Base-by-base conservation (phyloP, 2,888 invertebrate species). In the Tetragonisca angustula region DNA sequence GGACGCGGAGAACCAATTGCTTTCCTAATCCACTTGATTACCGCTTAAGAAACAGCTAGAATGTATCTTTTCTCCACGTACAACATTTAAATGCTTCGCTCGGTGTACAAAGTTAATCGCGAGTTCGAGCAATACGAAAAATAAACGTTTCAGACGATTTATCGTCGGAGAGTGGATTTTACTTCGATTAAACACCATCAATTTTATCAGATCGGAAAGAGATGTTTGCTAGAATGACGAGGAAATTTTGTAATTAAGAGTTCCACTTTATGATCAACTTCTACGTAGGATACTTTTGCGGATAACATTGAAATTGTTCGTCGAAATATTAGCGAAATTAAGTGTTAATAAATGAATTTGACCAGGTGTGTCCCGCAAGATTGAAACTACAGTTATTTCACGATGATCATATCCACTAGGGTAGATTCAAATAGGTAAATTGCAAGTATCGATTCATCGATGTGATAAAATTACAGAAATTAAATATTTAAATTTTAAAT, bases 1-100 rank as follows among this genome's bases (percentile, higher is more conserved):
- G 50, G 64, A 32, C 61, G 67, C 21, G 36, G 32, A n/a, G 54
- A 52, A 71, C 49, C 73, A 79, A 68, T 61, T 50, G 79, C 73
- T 73, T 43, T 32, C 54, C 71, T 64, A 77, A 77, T 77, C 77
- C 49, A 62, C 61, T 70, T 77, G 50, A 69, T 77, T 77, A 56
- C 64, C 49, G 64, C 36, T 69, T 21, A 79, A 43, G 52, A 19
- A 56, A 15, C 17, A 61, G 4, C 50, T 59, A 52, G 32, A 64
- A 49, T 56, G 64, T 77, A 56, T 36, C 62, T 62, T 70, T 62
- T 19, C 70, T 36, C 61, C 59, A 4, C 19, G 32, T 52, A 52
- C 32, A 70, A 24, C 50, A 36, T 76, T 70, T 52, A 76, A 70
- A 24, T 52, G 50, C n/a, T 17, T 70, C 62, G 13, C 27, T 21